These are phyloP conservation scores for Nymphalis c-album DNA, from an alignment of 2,888 invertebrate species.

Conservation along the genomic window DNA sequence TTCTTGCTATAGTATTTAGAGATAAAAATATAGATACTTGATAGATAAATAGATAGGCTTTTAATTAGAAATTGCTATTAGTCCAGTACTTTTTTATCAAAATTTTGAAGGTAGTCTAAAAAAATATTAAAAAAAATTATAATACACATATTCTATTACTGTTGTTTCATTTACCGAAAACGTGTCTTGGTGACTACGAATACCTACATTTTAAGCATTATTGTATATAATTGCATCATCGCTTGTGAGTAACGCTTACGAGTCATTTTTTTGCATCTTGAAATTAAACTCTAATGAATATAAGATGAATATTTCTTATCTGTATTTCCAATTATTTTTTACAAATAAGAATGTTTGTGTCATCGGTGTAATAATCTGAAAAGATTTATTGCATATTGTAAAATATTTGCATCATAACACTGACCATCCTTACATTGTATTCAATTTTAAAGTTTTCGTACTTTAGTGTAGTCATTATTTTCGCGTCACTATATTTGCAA, in stretches of 20 bases:
- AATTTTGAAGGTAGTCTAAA: slow-evolving; percentile 6
- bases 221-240: slow-evolving; percentile 3
- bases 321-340: not conserved
- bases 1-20: too few species aligned
- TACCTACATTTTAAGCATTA: not conserved
- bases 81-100: not conserved
- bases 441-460: slow-evolving; percentile 47
- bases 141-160: not conserved
- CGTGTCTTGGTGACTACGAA: not conserved
- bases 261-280: slow-evolving; percentile 1
- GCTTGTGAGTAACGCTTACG: slow-evolving; percentile 7
- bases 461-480: too few species aligned
- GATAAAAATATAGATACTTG: too few species aligned
- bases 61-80: not conserved
- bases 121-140: not conserved
- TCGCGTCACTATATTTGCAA: slow-evolving; percentile 41
- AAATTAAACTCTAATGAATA: not conserved
- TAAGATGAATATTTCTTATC: not conserved
- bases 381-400: slow-evolving; percentile 22
- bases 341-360: not conserved
- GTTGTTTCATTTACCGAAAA: not conserved
- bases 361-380: not conserved
- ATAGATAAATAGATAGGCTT: not conserved
- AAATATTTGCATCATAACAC: slow-evolving; percentile 43
- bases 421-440: slow-evolving; percentile 55